Base-by-base conservation (phyloP, 1,140 invertebrate genomes). In the Leucophenga varia region DNA sequence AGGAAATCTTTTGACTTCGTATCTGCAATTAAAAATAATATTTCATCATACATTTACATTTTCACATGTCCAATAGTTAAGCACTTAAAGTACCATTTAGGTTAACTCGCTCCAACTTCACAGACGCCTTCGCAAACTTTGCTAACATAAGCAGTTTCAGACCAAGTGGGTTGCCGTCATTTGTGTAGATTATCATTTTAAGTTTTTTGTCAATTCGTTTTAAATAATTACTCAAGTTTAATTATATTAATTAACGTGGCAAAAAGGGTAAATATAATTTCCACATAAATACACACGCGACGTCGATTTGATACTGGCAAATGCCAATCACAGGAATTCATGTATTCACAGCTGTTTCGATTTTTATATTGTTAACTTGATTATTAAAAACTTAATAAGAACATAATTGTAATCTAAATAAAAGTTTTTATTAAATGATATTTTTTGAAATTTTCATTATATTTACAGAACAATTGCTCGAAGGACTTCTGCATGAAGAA, bases 111-210 rank as follows among this genome's bases (percentile, higher is more conserved):
- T 79, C 76, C 31, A 87, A 43, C 37, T 78, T 67, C 14, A 84
- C 69, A 47, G 78, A 61, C 56, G 80, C 76, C 50, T 81, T 77
- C 1, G 79, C 77, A 55, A 86, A 77, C 61, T 86, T 85, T 1
- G 82, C 80, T 36, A 82, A 83, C 49, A 88, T 78, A 14, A 88
- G 56, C 46, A 89, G 55, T 64, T 90, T 89, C 44, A 89, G 73
- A 3, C 82, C 81, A 19, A 85, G 81, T 5, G 85, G 85, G 78
- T 89, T 89, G 53, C 82, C 84, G 55, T 85, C 79, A 61, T 88
- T 88, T 28, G 84, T 84, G 49, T 79, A 80, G 41, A 86, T 78
- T 49, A 81, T 84, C 84, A 86, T 86, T 22, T 46, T 51, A 31
- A 8, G 6, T 14, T 19, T 3, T n/a, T 34, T 57, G 13, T 14